Conservation (phyloP, 2,888 invertebrate species). For the Sipha maydis region DNA sequence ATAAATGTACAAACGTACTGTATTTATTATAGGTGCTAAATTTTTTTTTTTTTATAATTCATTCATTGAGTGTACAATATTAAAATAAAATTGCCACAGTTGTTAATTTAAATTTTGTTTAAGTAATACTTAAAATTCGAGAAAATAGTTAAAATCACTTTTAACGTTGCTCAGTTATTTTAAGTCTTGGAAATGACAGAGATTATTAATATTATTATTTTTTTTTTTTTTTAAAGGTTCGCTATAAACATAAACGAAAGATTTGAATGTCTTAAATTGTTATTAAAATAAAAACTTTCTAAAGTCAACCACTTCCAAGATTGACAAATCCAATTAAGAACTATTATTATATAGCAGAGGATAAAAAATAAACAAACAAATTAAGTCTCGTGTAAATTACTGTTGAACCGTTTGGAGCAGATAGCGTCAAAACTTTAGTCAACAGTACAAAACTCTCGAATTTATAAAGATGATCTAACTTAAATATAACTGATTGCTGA, state of each 20-base stretch:
- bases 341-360: slow-evolving; percentile 39
- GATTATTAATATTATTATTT: slow-evolving; percentile 10
- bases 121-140: slow-evolving; percentile 16
- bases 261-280: slow-evolving; percentile 44
- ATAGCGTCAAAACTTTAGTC: slow-evolving; percentile 57
- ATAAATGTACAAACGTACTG: too few relatives aligned
- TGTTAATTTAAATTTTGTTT: slow-evolving; percentile 13
- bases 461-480: slow-evolving; percentile 41
- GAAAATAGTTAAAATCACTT: slow-evolving; percentile 17
- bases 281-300: slow-evolving; percentile 50
- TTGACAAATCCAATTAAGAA: slow-evolving; percentile 59
- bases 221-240: slow-evolving; percentile 22
- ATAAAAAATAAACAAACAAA: slow-evolving; percentile 51
- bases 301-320: slow-evolving; percentile 49
- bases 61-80: neutral
- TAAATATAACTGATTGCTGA: slow-evolving; percentile 29
- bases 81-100: neutral
- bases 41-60: too few relatives aligned
- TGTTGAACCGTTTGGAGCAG: slow-evolving; percentile 41
- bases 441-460: slow-evolving; percentile 37
- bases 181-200: slow-evolving; percentile 38
- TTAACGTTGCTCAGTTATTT: slow-evolving; percentile 23
- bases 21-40: too few relatives aligned
- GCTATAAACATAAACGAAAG: slow-evolving; percentile 20
- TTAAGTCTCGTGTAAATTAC: slow-evolving; percentile 60